Evolutionary conservation across 2,888 invertebrate species (phyloP).

Genomic region (Drosophila pseudotalamancana): DNA sequence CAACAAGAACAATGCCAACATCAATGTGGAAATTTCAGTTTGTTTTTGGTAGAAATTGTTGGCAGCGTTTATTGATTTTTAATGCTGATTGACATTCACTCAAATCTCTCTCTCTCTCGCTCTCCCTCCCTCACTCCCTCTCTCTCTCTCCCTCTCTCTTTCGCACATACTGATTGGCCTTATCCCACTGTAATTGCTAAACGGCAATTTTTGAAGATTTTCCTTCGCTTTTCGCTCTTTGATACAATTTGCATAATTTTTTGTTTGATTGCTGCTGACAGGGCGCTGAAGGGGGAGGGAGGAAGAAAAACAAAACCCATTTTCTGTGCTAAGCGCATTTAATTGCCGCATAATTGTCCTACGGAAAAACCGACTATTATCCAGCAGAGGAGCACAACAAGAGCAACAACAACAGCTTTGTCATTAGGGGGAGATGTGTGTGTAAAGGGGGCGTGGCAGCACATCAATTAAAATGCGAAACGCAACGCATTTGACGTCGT

Average conservation of each 20-base stretch:
- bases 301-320: slow-evolving; percentile 6
- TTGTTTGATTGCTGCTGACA: slow-evolving; percentile 33
- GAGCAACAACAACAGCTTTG: slow-evolving; percentile 1
- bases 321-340: slow-evolving; percentile 50
- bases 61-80: slow-evolving; percentile 64
- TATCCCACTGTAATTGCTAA: slow-evolving; percentile 19
- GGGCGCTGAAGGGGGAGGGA: too few relatives aligned
- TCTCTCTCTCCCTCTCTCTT: neutral
- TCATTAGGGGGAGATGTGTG: neutral
- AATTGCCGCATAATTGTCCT: slow-evolving; percentile 64
- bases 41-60: slow-evolving; percentile 36
- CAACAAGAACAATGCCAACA: slow-evolving; percentile 11
- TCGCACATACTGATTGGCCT: slow-evolving; percentile 45
- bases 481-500: slow-evolving; percentile 37
- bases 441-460: slow-evolving; percentile 31
- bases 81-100: slow-evolving; percentile 73
- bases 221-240: slow-evolving; percentile 10
- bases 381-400: slow-evolving; percentile 2
- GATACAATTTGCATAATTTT: slow-evolving; percentile 56
- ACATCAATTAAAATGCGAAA: slow-evolving; percentile 63
- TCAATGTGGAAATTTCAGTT: slow-evolving; percentile 31
- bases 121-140: neutral
- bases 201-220: neutral
- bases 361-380: slow-evolving; percentile 19
- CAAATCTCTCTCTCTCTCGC: slow-evolving; percentile 1